Conservation (phyloP, 2,113 vertebrate genomes). For the Verasper variegatus region DNA sequence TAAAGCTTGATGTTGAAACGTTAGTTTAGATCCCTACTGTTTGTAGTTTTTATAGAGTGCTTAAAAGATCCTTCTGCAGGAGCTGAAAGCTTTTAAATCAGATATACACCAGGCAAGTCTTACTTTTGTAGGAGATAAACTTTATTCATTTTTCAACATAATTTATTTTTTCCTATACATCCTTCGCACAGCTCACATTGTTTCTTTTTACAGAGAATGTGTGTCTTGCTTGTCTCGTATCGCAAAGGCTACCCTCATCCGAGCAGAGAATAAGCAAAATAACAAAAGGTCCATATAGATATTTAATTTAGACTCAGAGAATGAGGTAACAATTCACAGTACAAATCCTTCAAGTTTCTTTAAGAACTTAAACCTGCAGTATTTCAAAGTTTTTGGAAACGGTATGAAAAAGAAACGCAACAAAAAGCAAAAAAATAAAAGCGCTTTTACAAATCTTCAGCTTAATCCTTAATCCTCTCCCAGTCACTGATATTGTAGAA, state of each 20-base stretch:
- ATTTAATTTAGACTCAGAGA: slow-evolving; percentile 89
- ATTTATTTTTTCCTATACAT: slow-evolving; percentile 90
- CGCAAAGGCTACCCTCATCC: slow-evolving; percentile 72
- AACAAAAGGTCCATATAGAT: slow-evolving; percentile 84
- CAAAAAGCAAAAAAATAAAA: slow-evolving; percentile 81
- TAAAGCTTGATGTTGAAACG: slow-evolving; percentile 4
- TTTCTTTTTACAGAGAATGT: slow-evolving; percentile 87
- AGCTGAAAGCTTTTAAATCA: slow-evolving; percentile 45
- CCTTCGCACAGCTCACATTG: slow-evolving; percentile 88
- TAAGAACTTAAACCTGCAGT: slow-evolving; percentile 93
- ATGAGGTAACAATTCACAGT: slow-evolving; percentile 99
- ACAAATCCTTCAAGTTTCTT: slow-evolving; percentile 95
- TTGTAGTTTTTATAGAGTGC: not conserved
- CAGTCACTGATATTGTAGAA: slow-evolving; percentile 52
- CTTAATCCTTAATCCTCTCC: slow-evolving; percentile 85
- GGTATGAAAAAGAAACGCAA: slow-evolving; percentile 84
- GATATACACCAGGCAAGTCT: slow-evolving; percentile 83
- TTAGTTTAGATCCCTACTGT: not conserved
- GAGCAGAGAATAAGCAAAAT: slow-evolving; percentile 77
- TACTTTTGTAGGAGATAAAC: slow-evolving; percentile 88
- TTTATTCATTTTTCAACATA: slow-evolving; percentile 90
- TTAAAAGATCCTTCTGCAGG: not conserved
- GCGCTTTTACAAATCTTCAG: slow-evolving; percentile 88
- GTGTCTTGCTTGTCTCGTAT: slow-evolving; percentile 82
- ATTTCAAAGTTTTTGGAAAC: slow-evolving; percentile 85